Conservation (phyloP, 2,888 invertebrate species). For the Latheticus oryzae region DNA sequence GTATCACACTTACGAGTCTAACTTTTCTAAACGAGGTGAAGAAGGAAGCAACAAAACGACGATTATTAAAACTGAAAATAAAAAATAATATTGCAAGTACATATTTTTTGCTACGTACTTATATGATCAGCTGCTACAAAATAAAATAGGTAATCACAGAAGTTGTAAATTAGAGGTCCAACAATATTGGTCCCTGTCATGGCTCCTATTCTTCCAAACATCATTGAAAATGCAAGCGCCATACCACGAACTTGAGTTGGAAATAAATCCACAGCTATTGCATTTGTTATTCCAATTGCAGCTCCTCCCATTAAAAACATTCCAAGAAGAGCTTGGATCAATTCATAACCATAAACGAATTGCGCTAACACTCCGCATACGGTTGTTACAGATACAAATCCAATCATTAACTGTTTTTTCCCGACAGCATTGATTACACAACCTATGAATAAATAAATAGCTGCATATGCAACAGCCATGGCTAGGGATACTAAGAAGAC, state of each 20-base stretch:
- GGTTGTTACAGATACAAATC: slow-evolving; percentile 54
- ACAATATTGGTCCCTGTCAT: slow-evolving; percentile 66
- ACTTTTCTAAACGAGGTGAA: slow-evolving; percentile 41
- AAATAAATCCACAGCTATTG: slow-evolving; percentile 63
- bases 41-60: slow-evolving; percentile 51
- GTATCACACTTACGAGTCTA: slow-evolving; percentile 41
- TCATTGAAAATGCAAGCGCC: slow-evolving; percentile 68
- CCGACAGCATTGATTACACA: slow-evolving; percentile 67
- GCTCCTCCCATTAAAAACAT: slow-evolving; percentile 60
- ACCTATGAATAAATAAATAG: slow-evolving; percentile 60
- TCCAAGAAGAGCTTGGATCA: slow-evolving; percentile 56
- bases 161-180: slow-evolving; percentile 64
- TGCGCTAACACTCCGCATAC: slow-evolving; percentile 60
- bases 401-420: slow-evolving; percentile 66
- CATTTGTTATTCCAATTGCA: slow-evolving; percentile 60
- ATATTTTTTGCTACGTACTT: slow-evolving; percentile 50
- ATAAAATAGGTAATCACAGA: slow-evolving; percentile 66
- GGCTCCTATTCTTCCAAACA: slow-evolving; percentile 68
- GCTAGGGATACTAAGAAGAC: slow-evolving; percentile 59
- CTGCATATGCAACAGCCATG: slow-evolving; percentile 56
- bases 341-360: slow-evolving; percentile 50
- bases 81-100: slow-evolving; percentile 4
- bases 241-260: slow-evolving; percentile 66
- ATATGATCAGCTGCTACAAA: slow-evolving; percentile 59
- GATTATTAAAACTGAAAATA: slow-evolving; percentile 49